phyloP scores from a whole-genome alignment of 2,888 invertebrate species.

The Xestobium rufovillosum region DNA sequence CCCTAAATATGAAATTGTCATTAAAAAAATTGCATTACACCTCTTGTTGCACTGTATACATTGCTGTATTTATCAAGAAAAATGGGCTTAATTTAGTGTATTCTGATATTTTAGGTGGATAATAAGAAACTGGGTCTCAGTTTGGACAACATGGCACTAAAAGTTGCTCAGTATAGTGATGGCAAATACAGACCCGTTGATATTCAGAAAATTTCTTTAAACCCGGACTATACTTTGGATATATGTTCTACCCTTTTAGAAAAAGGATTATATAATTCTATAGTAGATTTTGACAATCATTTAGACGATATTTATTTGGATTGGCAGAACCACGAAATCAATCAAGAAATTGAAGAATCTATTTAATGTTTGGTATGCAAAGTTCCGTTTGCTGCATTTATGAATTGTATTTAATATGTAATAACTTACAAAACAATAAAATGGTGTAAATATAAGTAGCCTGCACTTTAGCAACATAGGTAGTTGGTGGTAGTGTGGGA shows the following conservation, averaged over 20 bases:
- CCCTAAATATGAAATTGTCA: conserved; percentile 1
- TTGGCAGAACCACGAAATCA: conserved; percentile 75
- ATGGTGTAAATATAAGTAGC: too few species aligned
- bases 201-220: conserved; percentile 39
- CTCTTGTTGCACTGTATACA: too few species aligned
- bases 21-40: too few species aligned
- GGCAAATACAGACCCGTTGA: conserved; percentile 68
- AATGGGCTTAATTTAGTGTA: too few species aligned
- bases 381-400: too few species aligned
- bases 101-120: conserved; percentile 60
- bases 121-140: conserved; percentile 65
- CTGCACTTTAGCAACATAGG: too few species aligned
- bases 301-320: conserved; percentile 83
- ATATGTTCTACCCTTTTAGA: conserved; percentile 67
- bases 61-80: too few species aligned
- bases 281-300: conserved; percentile 97
- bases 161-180: conserved; percentile 63
- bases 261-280: conserved; percentile 60
- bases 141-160: conserved; percentile 57
- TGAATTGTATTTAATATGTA: too few species aligned
- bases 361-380: too few species aligned
- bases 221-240: conserved; percentile 48
- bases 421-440: too few species aligned
- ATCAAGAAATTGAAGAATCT: conserved; percentile 52
- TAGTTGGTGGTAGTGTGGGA: too few species aligned